Evolutionary conservation across 2,113 vertebrate species (phyloP), one percentile per base, ranked within the genome.

Genomic region (Sitta europaea): DNA sequence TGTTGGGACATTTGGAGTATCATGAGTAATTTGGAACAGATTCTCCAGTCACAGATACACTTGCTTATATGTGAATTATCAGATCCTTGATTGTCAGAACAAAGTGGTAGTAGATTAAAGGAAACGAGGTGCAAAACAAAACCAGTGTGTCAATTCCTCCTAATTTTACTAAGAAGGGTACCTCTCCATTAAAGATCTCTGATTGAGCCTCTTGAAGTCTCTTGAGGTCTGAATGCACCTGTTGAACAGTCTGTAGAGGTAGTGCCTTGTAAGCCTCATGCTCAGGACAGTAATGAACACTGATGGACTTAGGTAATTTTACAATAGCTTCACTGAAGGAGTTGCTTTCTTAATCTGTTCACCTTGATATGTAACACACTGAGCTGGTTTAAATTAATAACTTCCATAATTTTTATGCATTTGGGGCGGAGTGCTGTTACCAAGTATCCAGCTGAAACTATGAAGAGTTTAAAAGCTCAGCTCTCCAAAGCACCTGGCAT

Each of bases 361-460:
- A 4, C 9, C 14, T 74, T 70, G 15, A 62, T 85, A 35, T 25
- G 40, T 88, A 11, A 45, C 22, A 28, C 23, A n/a, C 20, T 43
- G 45, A 75, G 24, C 33, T 71, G 9, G 10, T 63, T 94, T 75
- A 57, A 65, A 88, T 76, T 9, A 82, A 8, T 48, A 75, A 68
- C 9, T 53, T 53, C 9, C 7, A 1, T 57, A 31, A 28, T 65
- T 74, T 74, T n/a, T 48, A 40, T 53, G 28, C 25, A 65, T 29
- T n/a, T 28, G 9, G 5, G 9, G 3, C 3, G 5, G 4, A 2
- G 42, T 16, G 9, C 4, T 20, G 19, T 53, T 45, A 35, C 20
- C 53, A 54, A 31, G 17, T 58, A 74, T 57, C 33, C 25, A 19
- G 40, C 21, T 51, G 50, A 42, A 90, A 63, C 45, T 48, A 45